Base-by-base conservation (phyloP, 2,888 invertebrate genomes). In the Julus scandinavius region DNA sequence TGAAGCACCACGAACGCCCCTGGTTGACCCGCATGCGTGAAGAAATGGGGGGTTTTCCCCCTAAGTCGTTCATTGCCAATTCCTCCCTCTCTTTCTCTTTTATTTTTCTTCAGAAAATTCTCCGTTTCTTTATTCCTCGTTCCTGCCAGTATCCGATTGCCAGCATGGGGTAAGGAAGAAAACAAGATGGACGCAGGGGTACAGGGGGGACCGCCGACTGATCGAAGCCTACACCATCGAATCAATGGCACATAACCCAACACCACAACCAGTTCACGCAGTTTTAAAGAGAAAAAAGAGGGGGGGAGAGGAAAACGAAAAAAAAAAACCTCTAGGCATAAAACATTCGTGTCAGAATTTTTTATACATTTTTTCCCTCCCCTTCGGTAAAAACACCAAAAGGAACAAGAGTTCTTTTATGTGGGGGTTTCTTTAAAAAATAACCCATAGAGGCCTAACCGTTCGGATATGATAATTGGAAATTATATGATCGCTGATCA, bases 101-200 rank as follows among this genome's bases (percentile, higher is more conserved):
- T 85, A 49, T 85, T 85, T 85, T 50, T 85, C 85, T 20, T 85
- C 50, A 85, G 85, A 49, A 85, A 20, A 20, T 20, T 50, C 85
- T 85, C 85, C 29, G n/a, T 50, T 85, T 50, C 50, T 85, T 85
- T 85, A 49, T 85, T 85, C 85, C 50, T 45, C 29, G 2, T 1
- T 2, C 7, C 7, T n/a, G 50, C 85, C 85, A 85, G 85, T 85
- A 85, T 85, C 85, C 49, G 85, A 50, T 85, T 85, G 85, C 85
- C 85, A 85, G 85, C 85, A 85, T 85, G 85, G 85, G 85, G 85
- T 85, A 45, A 85, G 85, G 50, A 84, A 85, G 85, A 85, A 85
- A 85, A 85, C 45, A 85, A 85, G 50, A 85, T 85, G 50, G 49
- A 85, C 85, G 85, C 9, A 50, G 85, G 85, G 80, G 80, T 80